A percentile compares a stretch with the other conserved stretches of the same genome.
These are phyloP conservation scores for Megalopta genalis DNA, from an alignment of 1,140 invertebrate species.

Conservation along the genomic window DNA sequence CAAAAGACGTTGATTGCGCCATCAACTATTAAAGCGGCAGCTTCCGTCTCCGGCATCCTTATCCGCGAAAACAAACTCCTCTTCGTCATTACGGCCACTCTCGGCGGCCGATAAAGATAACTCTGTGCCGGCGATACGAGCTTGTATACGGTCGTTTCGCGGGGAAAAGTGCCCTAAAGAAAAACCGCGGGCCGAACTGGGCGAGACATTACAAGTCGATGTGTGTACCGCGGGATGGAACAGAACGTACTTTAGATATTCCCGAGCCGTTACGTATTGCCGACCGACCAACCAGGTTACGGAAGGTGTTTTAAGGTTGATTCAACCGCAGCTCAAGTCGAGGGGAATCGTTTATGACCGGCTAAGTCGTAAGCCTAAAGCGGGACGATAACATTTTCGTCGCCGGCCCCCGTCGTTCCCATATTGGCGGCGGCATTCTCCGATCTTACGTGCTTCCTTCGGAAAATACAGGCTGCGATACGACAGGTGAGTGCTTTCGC, in stretches of 20 bases:
- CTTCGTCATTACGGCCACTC: not conserved
- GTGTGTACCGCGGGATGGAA: not conserved
- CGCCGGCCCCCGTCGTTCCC: constrained; percentile 8
- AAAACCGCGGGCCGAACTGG: not conserved
- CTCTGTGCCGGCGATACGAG: not conserved
- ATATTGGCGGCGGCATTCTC: constrained; percentile 32
- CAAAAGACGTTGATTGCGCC: not conserved
- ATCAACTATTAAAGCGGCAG: not conserved
- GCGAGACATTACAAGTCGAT: constrained; percentile 12
- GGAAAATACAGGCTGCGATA: constrained; percentile 9
- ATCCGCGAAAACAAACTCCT: not conserved
- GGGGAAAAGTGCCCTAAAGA: not conserved
- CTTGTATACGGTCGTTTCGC: constrained; percentile 12
- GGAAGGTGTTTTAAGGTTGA: constrained; percentile 62
- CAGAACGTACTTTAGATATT: constrained; percentile 36
- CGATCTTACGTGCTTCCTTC: not conserved
- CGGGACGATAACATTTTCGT: constrained; percentile 25
- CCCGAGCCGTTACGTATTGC: constrained; percentile 9
- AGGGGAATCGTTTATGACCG: constrained; percentile 55
- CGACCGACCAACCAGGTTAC: constrained; percentile 11
- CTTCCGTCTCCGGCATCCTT: not conserved
- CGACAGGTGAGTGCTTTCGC: not conserved
- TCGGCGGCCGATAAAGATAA: constrained; percentile 26
- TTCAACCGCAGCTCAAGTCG: constrained; percentile 43
- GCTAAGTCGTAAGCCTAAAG: constrained; percentile 56